Evolutionary conservation across 2,888 invertebrate genomes (phyloP).

Genomic region (Synanthedon vespiformis): DNA sequence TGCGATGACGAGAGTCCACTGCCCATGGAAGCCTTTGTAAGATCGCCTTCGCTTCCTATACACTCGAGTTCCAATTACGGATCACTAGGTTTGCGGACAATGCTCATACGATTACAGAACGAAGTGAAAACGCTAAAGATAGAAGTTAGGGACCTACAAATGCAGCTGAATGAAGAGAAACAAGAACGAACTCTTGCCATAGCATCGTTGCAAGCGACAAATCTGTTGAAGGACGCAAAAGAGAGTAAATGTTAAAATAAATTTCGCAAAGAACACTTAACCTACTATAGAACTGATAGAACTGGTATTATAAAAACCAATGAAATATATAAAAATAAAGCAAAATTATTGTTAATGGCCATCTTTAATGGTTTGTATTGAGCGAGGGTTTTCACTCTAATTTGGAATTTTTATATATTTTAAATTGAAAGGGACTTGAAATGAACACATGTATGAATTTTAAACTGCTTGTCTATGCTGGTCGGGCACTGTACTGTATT

Average conservation of each 20-base stretch:
- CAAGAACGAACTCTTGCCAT: slow-evolving; percentile 61
- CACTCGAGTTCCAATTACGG: slow-evolving; percentile 42
- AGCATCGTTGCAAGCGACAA: slow-evolving; percentile 49
- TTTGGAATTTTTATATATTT: too few relatives aligned
- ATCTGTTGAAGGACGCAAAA: slow-evolving; percentile 53
- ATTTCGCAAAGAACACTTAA: neutral
- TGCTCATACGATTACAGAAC: slow-evolving; percentile 81
- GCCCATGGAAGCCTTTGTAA: slow-evolving; percentile 52
- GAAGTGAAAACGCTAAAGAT: slow-evolving; percentile 76
- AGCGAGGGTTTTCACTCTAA: too few relatives aligned
- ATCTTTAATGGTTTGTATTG: too few relatives aligned
- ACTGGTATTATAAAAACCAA: too few relatives aligned
- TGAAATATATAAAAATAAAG: too few relatives aligned
- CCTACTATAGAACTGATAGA: too few relatives aligned
- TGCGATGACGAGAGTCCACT: slow-evolving; percentile 55
- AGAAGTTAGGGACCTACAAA: slow-evolving; percentile 70
- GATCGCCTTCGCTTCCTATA: slow-evolving; percentile 61
- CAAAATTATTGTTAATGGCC: too few relatives aligned
- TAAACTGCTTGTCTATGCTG: too few relatives aligned
- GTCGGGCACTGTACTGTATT: too few relatives aligned
- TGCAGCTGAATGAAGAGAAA: slow-evolving; percentile 77
- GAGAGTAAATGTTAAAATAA: slow-evolving; percentile 57
- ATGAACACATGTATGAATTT: too few relatives aligned
- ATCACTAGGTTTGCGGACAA: slow-evolving; percentile 78
- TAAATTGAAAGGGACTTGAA: too few relatives aligned